Conservation (phyloP, 64 coral and sea anemone species). For the Actinia equina region DNA sequence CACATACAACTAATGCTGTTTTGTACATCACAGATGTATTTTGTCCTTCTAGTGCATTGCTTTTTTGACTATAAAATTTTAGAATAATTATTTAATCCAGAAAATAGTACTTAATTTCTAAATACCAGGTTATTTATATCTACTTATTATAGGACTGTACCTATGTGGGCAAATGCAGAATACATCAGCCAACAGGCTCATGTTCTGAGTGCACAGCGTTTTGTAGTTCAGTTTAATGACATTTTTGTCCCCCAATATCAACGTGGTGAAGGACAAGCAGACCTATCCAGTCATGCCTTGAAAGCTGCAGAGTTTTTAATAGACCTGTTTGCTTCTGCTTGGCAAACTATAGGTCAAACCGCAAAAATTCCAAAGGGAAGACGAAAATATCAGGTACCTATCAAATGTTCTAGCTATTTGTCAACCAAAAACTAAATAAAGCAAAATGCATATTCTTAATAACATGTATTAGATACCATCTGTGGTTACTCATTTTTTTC, state of each 20-base stretch:
- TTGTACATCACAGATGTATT: too few relatives aligned
- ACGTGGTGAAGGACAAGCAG: background rate
- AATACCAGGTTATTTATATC: too few relatives aligned
- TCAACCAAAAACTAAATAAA: too few relatives aligned
- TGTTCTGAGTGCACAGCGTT: background rate
- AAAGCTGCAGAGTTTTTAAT: slow-evolving; percentile 31
- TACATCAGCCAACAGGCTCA: background rate
- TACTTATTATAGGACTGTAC: slow-evolving; percentile 11
- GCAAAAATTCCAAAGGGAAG: slow-evolving; percentile 12
- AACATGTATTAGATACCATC: too few relatives aligned
- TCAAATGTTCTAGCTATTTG: background rate
- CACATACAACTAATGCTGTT: too few relatives aligned
- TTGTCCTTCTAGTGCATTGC: too few relatives aligned
- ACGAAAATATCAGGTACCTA: slow-evolving; percentile 32
- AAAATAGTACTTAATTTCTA: too few relatives aligned
- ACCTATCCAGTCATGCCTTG: slow-evolving; percentile 12
- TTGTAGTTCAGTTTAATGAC: background rate
- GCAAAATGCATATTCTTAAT: too few relatives aligned
- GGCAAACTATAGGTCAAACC: slow-evolving; percentile 32
- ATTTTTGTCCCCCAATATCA: background rate
- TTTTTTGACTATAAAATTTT: too few relatives aligned
- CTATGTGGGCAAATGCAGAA: slow-evolving; percentile 17
- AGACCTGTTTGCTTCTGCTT: slow-evolving; percentile 23
- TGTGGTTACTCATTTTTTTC: too few relatives aligned
- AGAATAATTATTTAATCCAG: too few relatives aligned